Evolutionary conservation across 2,888 invertebrate species (phyloP), one percentile per base, ranked within the genome.

Genomic region (Agrotis puta): DNA sequence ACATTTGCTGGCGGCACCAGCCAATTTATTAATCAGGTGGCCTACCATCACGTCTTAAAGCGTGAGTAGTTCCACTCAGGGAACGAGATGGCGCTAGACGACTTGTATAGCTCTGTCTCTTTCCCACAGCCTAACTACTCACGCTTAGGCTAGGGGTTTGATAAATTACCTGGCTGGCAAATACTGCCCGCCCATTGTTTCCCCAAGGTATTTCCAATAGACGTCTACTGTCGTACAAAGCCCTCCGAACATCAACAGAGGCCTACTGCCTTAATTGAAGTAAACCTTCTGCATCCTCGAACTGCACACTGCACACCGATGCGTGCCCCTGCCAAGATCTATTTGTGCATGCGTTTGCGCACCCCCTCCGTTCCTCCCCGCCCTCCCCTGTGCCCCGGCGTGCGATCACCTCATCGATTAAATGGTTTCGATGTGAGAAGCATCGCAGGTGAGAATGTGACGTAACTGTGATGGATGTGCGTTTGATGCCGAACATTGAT

Each of bases 281-380:
- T 66, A 24, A 48, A 16, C 67, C 79, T 70, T 74, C 75, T 77
- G 77, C 47, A 14, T 18, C 11, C 9, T 47, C 22, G 11, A 18
- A 0, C n/a, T 45, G 11, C 18, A 24, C 14, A 48, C 13, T 58
- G 57, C 58, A 51, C 70, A 70, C 59, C 61, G 64, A 66, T 61
- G 72, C 75, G 64, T 77, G 77, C 85, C 80, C 84, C 86, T 88
- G 91, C 91, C 91, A 90, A 90, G 89, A 83, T 88, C 90, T 90
- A 91, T 90, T 90, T 87, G 82, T 81, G 85, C 80, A 79, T 77
- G 84, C 84, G 77, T 77, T 62, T 66, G 74, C 84, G 70, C 82
- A 66, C 57, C 73, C 64, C 74, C 70, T 33, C 62, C 58, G 39
- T 22, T 62, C 14, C 56, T 5, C 62, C 2, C 27, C 57, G 2